Base-by-base conservation (phyloP, 2,113 vertebrate genomes). In the Herpailurus yagouaroundi region DNA sequence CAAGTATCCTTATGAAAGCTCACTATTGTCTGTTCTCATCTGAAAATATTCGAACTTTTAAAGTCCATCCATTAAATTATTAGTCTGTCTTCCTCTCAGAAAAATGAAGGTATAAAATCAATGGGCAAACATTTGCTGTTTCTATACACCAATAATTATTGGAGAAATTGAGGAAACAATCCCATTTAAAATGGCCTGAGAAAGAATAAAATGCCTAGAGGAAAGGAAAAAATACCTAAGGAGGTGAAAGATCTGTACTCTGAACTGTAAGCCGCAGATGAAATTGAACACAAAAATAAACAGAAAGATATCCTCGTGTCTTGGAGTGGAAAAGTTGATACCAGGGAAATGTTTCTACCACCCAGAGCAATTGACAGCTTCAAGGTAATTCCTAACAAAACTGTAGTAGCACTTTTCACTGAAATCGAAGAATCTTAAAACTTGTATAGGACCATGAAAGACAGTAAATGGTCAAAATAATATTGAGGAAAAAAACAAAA, bases 1-100 rank as follows among this genome's bases (percentile, higher is more conserved):
- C 27, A 92, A 55, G 41, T n/a, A 38, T 4, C 29, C 96, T 97
- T 69, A 85, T 95, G 77, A 94, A 97, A 96, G 38, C 68, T 96
- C 60, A 83, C 81, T n/a, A 82, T 96, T 87, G 88, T 97, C 64
- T 80, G 6, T 94, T 97, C 64, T 57, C 31, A 77, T 82, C 21
- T 66, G 87, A 88, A 31, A 74, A 33, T 66, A 64, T 73, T 95
- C 21, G 45, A 45, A 55, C 88, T 93, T 97, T 86, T 80, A 19
- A 68, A 94, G 69, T 79, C 63, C 89, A 33, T 60, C 7, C 52
- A 38, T 79, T 68, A 90, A 88, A 92, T 48, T 19, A n/a, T 84
- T 83, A 23, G 29, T 71, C 10, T 76, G 80, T 84, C 68, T 85
- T n/a, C 33, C 33, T 33, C 45, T 50, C 31, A 79, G 52, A 52